phyloP scores from a whole-genome alignment of 2,888 invertebrate species.

The Scaptomyza tumidula region DNA sequence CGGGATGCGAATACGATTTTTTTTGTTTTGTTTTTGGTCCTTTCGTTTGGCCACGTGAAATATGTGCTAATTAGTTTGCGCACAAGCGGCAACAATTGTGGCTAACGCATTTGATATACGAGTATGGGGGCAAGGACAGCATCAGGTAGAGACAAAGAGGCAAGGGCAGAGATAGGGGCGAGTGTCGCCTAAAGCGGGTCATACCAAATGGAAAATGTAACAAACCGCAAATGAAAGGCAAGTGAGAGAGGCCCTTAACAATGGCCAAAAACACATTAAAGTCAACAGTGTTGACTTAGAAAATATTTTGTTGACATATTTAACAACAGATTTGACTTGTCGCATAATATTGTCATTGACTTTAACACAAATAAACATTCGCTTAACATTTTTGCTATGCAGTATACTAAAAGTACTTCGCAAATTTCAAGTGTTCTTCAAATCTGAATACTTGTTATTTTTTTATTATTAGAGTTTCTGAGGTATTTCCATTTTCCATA shows the following conservation, averaged over 20 bases:
- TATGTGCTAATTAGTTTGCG: constrained; percentile 76
- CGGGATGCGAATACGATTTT: not conserved
- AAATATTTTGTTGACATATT: not conserved
- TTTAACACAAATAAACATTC: not conserved
- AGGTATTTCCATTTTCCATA: too few species aligned
- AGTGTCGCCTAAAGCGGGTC: not conserved
- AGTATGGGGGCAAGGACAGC: not conserved
- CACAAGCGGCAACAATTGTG: constrained; percentile 54
- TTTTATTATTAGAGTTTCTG: too few species aligned
- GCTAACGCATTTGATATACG: constrained; percentile 49
- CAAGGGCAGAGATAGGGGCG: not conserved
- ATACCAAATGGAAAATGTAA: constrained; percentile 1
- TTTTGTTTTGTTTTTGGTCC: constrained; percentile 6
- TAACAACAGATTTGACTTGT: not conserved
- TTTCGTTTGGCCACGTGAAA: constrained; percentile 64
- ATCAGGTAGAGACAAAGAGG: not conserved
- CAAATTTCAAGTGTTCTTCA: too few species aligned
- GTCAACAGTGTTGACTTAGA: not conserved
- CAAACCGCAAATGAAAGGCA: not conserved
- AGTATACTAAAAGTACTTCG: too few species aligned
- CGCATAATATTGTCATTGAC: not conserved
- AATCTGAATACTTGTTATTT: too few species aligned
- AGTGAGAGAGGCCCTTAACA: not conserved
- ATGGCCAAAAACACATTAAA: not conserved
- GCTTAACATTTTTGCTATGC: too few species aligned